Conservation (phyloP, 2,113 vertebrate species). For the Misgurnus mizolepis region DNA sequence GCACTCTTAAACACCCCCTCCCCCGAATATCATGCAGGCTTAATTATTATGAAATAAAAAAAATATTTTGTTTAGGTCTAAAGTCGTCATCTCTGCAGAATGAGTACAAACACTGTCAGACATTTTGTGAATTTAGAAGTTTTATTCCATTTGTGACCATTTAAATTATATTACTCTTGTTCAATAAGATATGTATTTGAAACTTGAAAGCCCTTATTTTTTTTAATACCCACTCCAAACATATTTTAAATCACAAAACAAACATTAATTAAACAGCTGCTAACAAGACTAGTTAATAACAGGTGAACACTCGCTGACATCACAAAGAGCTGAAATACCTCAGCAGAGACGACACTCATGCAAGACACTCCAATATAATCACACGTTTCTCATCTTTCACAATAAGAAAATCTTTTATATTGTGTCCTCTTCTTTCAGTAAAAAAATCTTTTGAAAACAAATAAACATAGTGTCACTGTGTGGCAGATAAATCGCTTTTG, state of each 20-base stretch:
- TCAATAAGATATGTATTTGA: slow-evolving; percentile 55
- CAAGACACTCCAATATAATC: slow-evolving; percentile 41
- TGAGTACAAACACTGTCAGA: background rate
- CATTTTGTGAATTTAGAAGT: slow-evolving; percentile 46
- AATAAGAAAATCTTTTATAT: slow-evolving; percentile 1
- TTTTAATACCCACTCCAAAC: slow-evolving; percentile 57
- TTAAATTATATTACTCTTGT: slow-evolving; percentile 49
- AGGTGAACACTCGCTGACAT: slow-evolving; percentile 28
- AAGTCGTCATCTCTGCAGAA: background rate
- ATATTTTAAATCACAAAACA: slow-evolving; percentile 56
- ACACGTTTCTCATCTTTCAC: slow-evolving; percentile 12
- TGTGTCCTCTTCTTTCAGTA: background rate
- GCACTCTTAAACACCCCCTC: too few relatives aligned
- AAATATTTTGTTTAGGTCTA: too few relatives aligned
- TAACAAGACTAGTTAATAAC: slow-evolving; percentile 51
- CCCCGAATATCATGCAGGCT: too few relatives aligned
- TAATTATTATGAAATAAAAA: too few relatives aligned
- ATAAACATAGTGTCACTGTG: slow-evolving; percentile 38
- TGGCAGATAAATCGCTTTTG: slow-evolving; percentile 50
- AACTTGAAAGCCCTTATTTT: slow-evolving; percentile 69
- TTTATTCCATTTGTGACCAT: slow-evolving; percentile 68
- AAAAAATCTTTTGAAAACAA: slow-evolving; percentile 9
- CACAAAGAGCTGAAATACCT: slow-evolving; percentile 62
- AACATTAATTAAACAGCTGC: slow-evolving; percentile 33
- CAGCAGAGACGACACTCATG: slow-evolving; percentile 53